Base-by-base conservation (phyloP, 2,797 vertebrate species). In the Sciurus vulgaris region DNA sequence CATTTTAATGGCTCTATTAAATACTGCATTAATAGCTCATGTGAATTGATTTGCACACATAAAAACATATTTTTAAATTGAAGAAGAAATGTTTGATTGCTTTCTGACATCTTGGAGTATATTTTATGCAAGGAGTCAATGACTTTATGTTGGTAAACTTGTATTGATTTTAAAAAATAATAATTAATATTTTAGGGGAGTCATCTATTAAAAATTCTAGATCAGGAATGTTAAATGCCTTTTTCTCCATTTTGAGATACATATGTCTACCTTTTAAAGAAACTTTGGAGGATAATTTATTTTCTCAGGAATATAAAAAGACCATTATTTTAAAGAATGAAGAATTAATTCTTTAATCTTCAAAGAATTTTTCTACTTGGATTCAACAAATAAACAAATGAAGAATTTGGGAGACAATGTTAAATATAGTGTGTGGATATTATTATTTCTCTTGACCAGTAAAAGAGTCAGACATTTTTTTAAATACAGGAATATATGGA, bases 41-140 rank as follows among this genome's bases (percentile, higher is more conserved):
- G 87, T 96, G 93, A 94, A 74, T 76, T 92, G 44, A 97, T 93
- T 95, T 82, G 14, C 56, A 87, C 24, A 74, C 73, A 77, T 54
- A 28, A 89, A 95, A 94, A 79, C 14, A 88, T 84, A 84, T 63
- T 81, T 91, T 93, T 84, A 94, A 89, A 79, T 12, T 86, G 69
- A 89, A 44, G 86, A 86, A 95, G n/a, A 94, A 61, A 17, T 85
- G 7, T 76, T 93, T 86, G 41, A n/a, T 59, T 91, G 61, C 20
- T 88, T 92, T 65, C 35, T 94, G 82, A 93, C 18, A 86, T 67
- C 59, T 30, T 95, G 22, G 41, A 86, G 22, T 56, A 79, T 86
- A 26, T 44, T 94, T 86, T 74, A 54, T 49, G 35, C 24, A 33
- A 54, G 24, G 28, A 95, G 5, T 4, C 79, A 87, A 85, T 74